phyloP scores from a whole-genome alignment of 2,797 vertebrate genomes.

The Aselliscus stoliczkanus region DNA sequence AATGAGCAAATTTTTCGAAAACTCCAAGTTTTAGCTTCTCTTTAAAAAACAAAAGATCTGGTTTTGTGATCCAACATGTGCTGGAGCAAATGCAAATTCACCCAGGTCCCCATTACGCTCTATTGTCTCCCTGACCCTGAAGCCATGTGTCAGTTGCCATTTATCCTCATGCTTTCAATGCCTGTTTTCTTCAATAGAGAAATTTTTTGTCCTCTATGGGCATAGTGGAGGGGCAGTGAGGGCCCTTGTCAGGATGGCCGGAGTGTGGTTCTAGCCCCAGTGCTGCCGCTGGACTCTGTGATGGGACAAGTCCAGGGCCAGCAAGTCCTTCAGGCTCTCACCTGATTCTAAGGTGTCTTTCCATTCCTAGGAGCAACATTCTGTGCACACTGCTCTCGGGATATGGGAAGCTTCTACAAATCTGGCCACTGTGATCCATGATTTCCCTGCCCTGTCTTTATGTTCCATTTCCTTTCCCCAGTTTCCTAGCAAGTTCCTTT shows the following conservation, averaged over 20 bases:
- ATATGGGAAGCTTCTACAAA: neutral
- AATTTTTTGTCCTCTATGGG: neutral
- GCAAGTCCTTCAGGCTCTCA: neutral
- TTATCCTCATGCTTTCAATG: neutral
- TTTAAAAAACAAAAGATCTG: neutral
- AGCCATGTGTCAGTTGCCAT: neutral
- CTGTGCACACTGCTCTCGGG: neutral
- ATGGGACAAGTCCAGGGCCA: neutral
- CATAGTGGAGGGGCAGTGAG: neutral
- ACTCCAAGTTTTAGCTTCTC: neutral
- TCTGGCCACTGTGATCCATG: neutral
- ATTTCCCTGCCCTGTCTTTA: neutral
- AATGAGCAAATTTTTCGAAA: conserved; percentile 7
- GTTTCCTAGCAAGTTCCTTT: conserved; percentile 17
- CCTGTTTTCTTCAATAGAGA: neutral
- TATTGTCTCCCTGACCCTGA: neutral
- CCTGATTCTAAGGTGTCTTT: neutral
- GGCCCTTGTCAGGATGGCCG: neutral
- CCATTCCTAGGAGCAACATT: neutral
- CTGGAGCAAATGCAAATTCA: neutral
- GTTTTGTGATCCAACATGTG: neutral
- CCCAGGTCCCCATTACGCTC: neutral
- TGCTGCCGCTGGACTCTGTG: neutral
- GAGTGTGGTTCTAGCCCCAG: neutral
- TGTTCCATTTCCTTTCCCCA: neutral